Percentiles rank a stretch among this genome's conserved stretches.
Evolutionary conservation across 2,113 vertebrate genomes (phyloP).

Genomic region (Colistium nudipinnis): DNA sequence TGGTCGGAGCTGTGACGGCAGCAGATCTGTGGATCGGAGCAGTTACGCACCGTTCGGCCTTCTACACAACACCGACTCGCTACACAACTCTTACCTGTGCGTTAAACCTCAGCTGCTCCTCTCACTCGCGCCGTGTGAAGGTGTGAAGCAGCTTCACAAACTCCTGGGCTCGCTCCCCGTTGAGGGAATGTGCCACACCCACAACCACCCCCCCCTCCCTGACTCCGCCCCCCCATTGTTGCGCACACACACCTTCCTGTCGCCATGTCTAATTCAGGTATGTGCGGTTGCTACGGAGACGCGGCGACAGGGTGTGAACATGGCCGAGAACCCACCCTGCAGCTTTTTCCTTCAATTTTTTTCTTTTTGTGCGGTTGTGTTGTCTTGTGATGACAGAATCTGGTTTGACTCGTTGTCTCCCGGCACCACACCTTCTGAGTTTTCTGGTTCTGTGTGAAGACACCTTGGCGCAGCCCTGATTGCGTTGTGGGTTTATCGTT

Average conservation of each 20-base stretch:
- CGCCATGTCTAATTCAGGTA: background rate
- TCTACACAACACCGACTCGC: background rate
- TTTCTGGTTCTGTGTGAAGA: background rate
- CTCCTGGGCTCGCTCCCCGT: background rate
- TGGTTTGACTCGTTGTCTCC: slow-evolving; percentile 4
- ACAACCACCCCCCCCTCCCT: slow-evolving; percentile 42
- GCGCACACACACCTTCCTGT: background rate
- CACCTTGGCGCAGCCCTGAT: too few species aligned
- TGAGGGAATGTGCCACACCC: slow-evolving; percentile 16
- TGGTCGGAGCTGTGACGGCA: background rate
- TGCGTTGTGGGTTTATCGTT: too few species aligned
- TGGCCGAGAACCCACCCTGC: background rate
- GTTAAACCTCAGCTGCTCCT: slow-evolving; percentile 17
- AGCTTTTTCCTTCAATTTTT: background rate
- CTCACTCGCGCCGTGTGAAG: background rate
- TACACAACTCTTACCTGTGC: slow-evolving; percentile 43
- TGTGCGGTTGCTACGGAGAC: background rate
- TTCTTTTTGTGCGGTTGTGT: background rate
- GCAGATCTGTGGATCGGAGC: too few species aligned
- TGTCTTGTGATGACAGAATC: rapidly evolving
- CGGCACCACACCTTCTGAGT: slow-evolving; percentile 8
- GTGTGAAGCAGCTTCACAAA: slow-evolving; percentile 4
- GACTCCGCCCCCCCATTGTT: slow-evolving; percentile 47
- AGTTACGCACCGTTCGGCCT: background rate
- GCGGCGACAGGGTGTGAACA: slow-evolving; percentile 14